Conservation (phyloP, 2,797 vertebrate genomes). For the Urocyon cinereoargenteus region DNA sequence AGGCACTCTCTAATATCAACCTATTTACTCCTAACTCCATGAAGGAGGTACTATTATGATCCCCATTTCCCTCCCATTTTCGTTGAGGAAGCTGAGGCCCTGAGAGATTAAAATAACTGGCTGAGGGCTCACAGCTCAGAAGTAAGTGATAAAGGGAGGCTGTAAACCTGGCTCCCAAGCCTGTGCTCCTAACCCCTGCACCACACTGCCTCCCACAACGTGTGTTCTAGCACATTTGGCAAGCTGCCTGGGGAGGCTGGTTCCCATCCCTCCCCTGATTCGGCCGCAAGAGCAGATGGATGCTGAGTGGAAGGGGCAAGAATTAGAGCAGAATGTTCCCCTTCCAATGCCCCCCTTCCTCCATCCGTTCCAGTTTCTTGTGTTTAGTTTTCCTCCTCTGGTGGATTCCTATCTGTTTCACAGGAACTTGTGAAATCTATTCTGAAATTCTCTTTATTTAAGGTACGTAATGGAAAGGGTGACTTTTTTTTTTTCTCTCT, state of each 20-base stretch:
- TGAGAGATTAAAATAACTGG: background rate
- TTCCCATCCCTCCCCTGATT: background rate
- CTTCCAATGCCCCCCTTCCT: background rate
- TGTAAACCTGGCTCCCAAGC: background rate
- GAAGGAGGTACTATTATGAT: background rate
- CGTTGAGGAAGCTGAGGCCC: background rate
- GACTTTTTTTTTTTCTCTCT: background rate
- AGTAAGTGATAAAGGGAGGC: background rate
- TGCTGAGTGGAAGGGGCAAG: too few relatives aligned
- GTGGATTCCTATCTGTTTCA: background rate
- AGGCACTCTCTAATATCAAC: background rate
- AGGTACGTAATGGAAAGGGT: background rate
- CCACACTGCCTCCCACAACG: fast-evolving
- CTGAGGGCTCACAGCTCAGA: background rate
- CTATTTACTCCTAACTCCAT: background rate
- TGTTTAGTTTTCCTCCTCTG: background rate
- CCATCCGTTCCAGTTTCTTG: background rate
- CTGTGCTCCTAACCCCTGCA: background rate
- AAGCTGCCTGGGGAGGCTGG: too few relatives aligned
- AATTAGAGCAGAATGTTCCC: background rate
- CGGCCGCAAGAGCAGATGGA: background rate
- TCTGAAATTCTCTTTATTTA: conserved; percentile 10
- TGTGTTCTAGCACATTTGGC: fast-evolving
- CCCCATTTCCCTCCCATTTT: background rate
- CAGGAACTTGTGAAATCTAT: conserved; percentile 10